Conservation (phyloP, 2,888 invertebrate genomes). For the Dilophus febrilis region DNA sequence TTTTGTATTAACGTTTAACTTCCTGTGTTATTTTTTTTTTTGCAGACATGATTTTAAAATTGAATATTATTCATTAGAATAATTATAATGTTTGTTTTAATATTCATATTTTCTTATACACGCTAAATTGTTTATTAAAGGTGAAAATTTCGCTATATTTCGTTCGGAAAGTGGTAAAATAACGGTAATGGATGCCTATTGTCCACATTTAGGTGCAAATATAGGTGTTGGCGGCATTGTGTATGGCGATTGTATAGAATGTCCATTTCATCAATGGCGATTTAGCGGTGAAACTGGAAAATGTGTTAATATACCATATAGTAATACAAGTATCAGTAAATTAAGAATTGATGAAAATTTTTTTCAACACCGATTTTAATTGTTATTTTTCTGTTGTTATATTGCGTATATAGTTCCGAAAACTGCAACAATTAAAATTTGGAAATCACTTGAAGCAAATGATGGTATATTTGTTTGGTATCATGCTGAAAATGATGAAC, state of each 20-base stretch:
- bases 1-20: too few species aligned
- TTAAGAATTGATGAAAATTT: neutral
- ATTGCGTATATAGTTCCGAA: conserved; percentile 42
- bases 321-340: conserved; percentile 33
- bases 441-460: conserved; percentile 51
- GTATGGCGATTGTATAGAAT: conserved; percentile 59
- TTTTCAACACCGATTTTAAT: conserved; percentile 4
- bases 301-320: conserved; percentile 59
- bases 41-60: too few species aligned
- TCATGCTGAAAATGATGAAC: conserved; percentile 51
- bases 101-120: too few species aligned
- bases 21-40: too few species aligned
- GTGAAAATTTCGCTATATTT: conserved; percentile 51
- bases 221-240: conserved; percentile 47
- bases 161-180: conserved; percentile 44
- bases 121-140: conserved; percentile 36
- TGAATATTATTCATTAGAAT: too few species aligned
- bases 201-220: conserved; percentile 49
- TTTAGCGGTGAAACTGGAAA: conserved; percentile 59
- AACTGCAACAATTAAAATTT: conserved; percentile 48
- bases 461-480: conserved; percentile 68
- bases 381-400: neutral
- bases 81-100: too few species aligned
- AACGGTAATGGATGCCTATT: conserved; percentile 66
- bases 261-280: conserved; percentile 80